phyloP scores from a whole-genome alignment of 2,113 vertebrate species.

The Nematolebias whitei region DNA sequence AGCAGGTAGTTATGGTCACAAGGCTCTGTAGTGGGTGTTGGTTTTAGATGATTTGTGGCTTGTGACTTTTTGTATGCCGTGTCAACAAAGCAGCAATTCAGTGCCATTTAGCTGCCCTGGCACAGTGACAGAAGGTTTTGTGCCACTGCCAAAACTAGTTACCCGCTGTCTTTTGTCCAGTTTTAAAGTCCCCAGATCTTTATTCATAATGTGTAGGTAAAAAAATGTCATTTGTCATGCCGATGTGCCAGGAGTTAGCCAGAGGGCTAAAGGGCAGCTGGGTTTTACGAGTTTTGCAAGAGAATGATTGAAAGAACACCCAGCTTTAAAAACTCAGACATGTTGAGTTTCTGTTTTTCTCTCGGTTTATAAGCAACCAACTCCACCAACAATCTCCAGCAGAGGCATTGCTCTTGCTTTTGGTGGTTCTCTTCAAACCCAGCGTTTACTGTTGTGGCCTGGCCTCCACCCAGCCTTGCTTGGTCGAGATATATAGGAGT shows the following conservation, averaged over 20 bases:
- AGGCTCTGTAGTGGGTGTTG: slow-evolving; percentile 5
- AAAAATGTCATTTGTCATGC: slow-evolving; percentile 67
- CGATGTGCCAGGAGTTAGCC: slow-evolving; percentile 57
- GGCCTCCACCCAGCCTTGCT: slow-evolving; percentile 67
- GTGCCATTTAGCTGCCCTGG: slow-evolving; percentile 34
- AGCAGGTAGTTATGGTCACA: slow-evolving; percentile 48
- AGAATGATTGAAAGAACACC: slow-evolving; percentile 68
- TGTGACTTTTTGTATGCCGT: slow-evolving; percentile 39
- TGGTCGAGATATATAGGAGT: slow-evolving; percentile 67
- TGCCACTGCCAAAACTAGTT: slow-evolving; percentile 40
- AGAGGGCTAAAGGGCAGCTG: slow-evolving; percentile 53
- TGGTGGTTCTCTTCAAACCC: slow-evolving; percentile 69
- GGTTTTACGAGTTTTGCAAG: slow-evolving; percentile 47
- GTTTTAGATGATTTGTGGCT: slow-evolving; percentile 53
- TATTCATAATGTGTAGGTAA: slow-evolving; percentile 49
- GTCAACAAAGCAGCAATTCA: slow-evolving; percentile 17
- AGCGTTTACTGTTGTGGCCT: slow-evolving; percentile 76
- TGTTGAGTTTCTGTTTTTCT: slow-evolving; percentile 19
- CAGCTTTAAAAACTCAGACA: slow-evolving; percentile 49
- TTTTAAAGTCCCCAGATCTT: slow-evolving; percentile 54
- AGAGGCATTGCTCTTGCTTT: slow-evolving; percentile 55
- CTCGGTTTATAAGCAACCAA: slow-evolving; percentile 21
- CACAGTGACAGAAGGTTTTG: slow-evolving; percentile 26
- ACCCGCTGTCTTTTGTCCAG: slow-evolving; percentile 42
- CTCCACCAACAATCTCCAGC: slow-evolving; percentile 41